phyloP scores from a whole-genome alignment of 2,888 invertebrate genomes.

The Cyrtodaria siliqua region DNA sequence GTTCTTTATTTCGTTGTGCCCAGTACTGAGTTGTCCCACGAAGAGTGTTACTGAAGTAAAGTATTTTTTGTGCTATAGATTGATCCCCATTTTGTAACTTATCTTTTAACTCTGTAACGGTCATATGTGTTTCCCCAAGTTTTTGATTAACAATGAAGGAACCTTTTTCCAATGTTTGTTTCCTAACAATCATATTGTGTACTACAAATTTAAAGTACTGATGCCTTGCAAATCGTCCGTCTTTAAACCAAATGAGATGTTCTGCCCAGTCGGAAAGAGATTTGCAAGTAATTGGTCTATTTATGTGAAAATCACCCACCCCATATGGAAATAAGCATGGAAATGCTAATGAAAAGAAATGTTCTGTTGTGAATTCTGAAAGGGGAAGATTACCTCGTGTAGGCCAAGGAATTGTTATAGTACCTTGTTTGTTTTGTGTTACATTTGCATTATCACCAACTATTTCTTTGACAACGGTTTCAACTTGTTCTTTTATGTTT shows the following conservation, averaged over 20 bases:
- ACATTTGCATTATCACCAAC: constrained; percentile 15
- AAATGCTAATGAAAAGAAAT: constrained; percentile 63
- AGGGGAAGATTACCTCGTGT: constrained; percentile 48
- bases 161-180: constrained; percentile 47
- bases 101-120: too few species aligned
- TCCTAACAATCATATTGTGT: constrained; percentile 52
- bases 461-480: constrained; percentile 26
- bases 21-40: too few species aligned
- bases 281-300: constrained; percentile 35
- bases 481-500: constrained; percentile 21
- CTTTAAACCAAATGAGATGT: constrained; percentile 49
- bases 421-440: constrained; percentile 5
- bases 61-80: too few species aligned
- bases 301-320: constrained; percentile 32
- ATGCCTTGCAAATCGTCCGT: constrained; percentile 47
- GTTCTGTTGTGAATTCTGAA: constrained; percentile 34
- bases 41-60: too few species aligned
- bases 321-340: constrained; percentile 62
- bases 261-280: constrained; percentile 56
- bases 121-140: constrained; percentile 1
- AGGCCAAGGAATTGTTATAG: constrained; percentile 48
- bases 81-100: too few species aligned
- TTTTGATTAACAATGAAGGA: constrained; percentile 14
- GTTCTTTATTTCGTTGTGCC: constrained; percentile 45
- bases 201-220: constrained; percentile 7